A percentile compares a stretch with the other conserved stretches of the same genome.
Evolutionary conservation across 2,888 invertebrate species (phyloP).

Genomic region (Psylliodes chrysocephalus): DNA sequence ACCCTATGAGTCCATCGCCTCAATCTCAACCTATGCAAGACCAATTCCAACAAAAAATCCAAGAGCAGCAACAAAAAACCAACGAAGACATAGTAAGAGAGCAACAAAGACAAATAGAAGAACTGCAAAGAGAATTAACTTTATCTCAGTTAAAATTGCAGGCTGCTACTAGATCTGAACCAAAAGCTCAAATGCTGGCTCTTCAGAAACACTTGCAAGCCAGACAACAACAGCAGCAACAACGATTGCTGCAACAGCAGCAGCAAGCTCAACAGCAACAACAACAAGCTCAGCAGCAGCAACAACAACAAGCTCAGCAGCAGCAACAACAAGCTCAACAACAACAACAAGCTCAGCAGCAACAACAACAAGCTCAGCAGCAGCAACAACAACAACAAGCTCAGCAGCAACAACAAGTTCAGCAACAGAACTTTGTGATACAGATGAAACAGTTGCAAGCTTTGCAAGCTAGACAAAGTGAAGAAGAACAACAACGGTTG

Average conservation of each 20-base stretch:
- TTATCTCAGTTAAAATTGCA: constrained; percentile 82
- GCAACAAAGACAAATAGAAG: constrained; percentile 88
- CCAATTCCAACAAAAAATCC: constrained; percentile 45
- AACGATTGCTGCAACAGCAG: constrained; percentile 63
- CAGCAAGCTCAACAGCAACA: constrained; percentile 66
- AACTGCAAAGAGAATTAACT: constrained; percentile 83
- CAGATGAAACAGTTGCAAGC: constrained; percentile 72
- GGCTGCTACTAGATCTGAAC: constrained; percentile 66
- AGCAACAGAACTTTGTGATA: constrained; percentile 66
- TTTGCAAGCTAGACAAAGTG: constrained; percentile 68
- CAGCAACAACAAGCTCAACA: constrained; percentile 68
- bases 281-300: constrained; percentile 60
- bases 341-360: constrained; percentile 73
- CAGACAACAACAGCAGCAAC: constrained; percentile 64
- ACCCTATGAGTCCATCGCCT: constrained; percentile 64
- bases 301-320: constrained; percentile 64
- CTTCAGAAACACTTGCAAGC: constrained; percentile 61
- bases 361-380: constrained; percentile 66
- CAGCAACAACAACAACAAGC: constrained; percentile 66
- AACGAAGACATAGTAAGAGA: constrained; percentile 82
- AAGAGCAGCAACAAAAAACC: constrained; percentile 47
- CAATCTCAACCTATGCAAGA: constrained; percentile 56
- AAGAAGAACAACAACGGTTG: constrained; percentile 65
- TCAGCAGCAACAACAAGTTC: constrained; percentile 64
- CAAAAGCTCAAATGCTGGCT: constrained; percentile 59